phyloP scores from a whole-genome alignment of 2,888 invertebrate genomes.

The Pyrrhosoma nymphula region DNA sequence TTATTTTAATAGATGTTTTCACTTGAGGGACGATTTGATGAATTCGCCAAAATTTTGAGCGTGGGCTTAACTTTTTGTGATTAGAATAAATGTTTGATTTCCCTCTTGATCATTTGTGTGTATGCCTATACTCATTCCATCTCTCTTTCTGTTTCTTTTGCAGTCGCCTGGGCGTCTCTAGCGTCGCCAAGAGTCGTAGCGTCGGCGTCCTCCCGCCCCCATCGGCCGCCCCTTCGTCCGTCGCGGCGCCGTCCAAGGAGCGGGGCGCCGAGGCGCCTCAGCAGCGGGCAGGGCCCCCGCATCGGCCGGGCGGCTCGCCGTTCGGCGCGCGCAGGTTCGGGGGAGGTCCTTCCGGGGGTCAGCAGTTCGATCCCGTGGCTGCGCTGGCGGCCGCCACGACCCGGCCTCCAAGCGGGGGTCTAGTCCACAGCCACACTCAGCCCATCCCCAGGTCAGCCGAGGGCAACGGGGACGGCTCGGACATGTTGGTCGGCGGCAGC shows the following conservation, averaged over 20 bases:
- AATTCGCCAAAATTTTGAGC: too few relatives aligned
- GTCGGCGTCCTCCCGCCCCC: constrained; percentile 10
- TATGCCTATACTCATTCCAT: not conserved
- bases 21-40: too few relatives aligned
- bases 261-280: not conserved
- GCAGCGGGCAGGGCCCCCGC: not conserved
- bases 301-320: not conserved
- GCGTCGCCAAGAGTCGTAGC: constrained; percentile 45
- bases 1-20: too few relatives aligned
- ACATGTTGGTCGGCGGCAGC: constrained; percentile 70
- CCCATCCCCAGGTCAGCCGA: constrained; percentile 71
- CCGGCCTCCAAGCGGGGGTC: constrained; percentile 69
- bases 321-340: not conserved
- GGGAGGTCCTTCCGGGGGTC: constrained; percentile 20
- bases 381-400: constrained; percentile 57
- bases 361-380: constrained; percentile 38
- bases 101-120: too few relatives aligned
- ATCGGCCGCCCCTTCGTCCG: not conserved
- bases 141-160: not conserved
- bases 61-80: too few relatives aligned
- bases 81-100: too few relatives aligned
- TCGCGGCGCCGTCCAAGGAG: not conserved
- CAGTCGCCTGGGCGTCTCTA: not conserved
- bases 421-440: constrained; percentile 72
- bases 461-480: constrained; percentile 28